These are phyloP conservation scores for Centropus unirufus DNA, from an alignment of 2,113 vertebrate species.

Conservation along the genomic window DNA sequence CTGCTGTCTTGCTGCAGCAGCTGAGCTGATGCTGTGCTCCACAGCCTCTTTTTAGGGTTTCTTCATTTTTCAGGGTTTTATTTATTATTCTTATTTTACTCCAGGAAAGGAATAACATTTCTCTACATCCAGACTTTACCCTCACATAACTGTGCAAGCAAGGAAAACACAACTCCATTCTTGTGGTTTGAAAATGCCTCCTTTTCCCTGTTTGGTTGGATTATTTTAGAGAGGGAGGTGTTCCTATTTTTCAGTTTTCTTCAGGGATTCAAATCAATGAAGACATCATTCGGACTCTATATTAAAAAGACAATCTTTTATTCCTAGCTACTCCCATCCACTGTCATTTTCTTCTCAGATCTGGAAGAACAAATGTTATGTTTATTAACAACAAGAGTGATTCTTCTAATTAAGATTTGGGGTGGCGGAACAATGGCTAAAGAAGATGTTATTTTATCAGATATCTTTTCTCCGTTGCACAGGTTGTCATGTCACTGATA, in stretches of 20 bases:
- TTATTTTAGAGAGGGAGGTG: not conserved
- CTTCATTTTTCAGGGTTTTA: slow-evolving; percentile 8
- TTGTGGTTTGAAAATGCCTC: slow-evolving; percentile 43
- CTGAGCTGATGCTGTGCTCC: not conserved
- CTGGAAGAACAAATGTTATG: not conserved
- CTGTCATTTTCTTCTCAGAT: not conserved
- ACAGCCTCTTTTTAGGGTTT: not conserved
- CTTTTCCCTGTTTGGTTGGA: not conserved
- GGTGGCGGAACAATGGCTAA: not conserved
- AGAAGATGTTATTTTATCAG: not conserved
- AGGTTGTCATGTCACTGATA: not conserved
- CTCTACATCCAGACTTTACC: not conserved
- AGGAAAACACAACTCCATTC: slow-evolving; percentile 39
- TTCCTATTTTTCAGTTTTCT: not conserved
- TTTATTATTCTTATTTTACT: slow-evolving; percentile 38
- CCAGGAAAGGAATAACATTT: slow-evolving; percentile 10
- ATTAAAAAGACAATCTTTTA: not conserved
- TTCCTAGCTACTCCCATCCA: not conserved
- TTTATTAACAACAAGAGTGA: not conserved
- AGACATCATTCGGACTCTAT: not conserved
- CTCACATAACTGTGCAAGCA: slow-evolving; percentile 16
- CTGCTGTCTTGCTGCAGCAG: not conserved
- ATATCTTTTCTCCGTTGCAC: not conserved
- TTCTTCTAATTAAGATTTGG: not conserved
- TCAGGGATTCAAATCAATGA: not conserved